Evolutionary conservation across 2,113 vertebrate genomes (phyloP), one percentile per base, ranked within the genome.

Genomic region (Eclectus roratus): DNA sequence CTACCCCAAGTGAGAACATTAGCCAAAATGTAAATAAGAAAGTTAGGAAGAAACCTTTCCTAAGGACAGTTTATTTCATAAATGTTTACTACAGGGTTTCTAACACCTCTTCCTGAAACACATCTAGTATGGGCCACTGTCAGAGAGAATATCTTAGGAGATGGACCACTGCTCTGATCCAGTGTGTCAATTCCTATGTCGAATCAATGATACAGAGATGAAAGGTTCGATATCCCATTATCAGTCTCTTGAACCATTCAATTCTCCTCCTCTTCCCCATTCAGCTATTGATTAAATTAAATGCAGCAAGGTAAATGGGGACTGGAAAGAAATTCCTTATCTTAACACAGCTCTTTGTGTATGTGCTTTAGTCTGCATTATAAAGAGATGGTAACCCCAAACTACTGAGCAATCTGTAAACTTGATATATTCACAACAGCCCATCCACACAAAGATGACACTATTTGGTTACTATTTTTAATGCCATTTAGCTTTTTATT

Each of bases 201-300:
- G 92, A 96, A 94, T 96, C 96, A 91, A 96, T 96, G 88, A 92
- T 58, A 92, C 68, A 83, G 64, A 96, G 90, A 96, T 92, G 92
- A 97, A 96, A 94, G 71, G 91, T 91, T 94, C 92, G 11, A 96
- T 95, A 97, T 91, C 92, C 88, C 83, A 95, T 95, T 94, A 96
- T 95, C 95, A 97, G 95, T 88, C 86, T 72, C 88, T 94, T 95
- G 94, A 97, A 97, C 90, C 91, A 88, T 90, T 87, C 93, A 95
- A 88, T 94, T 95, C 91, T 86, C 35, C 86, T 88, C 88, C 87
- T 93, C 88, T 94, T 94, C 89, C 76, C 90, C 76, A 61, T 97
- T 95, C 96, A 92, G 49, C 31, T 96, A 95, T 96, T 97, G 96
- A 97, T 97, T 97, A 97, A 89, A 91, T 91, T 92, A 95, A 91